phyloP scores from a whole-genome alignment of 64 coral and sea anemone species.

The Actinia tenebrosa region DNA sequence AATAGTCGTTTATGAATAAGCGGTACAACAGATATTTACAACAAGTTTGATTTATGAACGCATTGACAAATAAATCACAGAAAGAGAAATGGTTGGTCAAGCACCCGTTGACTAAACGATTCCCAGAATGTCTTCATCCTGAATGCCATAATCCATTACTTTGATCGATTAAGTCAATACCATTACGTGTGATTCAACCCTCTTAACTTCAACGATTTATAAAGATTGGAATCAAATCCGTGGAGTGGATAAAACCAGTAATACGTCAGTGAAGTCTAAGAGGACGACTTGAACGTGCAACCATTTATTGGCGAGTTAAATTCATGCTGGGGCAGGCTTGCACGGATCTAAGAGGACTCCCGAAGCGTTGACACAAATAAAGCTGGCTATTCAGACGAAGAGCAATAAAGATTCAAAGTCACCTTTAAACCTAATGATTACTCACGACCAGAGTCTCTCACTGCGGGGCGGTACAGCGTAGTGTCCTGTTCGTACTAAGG shows the following conservation, averaged over 20 bases:
- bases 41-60: neutral
- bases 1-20: neutral
- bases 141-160: slow-evolving; percentile 8
- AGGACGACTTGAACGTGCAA: slow-evolving; percentile 6
- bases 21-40: neutral
- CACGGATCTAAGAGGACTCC: slow-evolving; percentile 1
- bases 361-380: slow-evolving; percentile 28
- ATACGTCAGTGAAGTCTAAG: neutral
- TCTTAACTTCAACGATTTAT: neutral
- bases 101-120: neutral
- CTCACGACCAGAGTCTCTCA: neutral
- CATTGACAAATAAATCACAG: neutral
- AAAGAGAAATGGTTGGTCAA: neutral
- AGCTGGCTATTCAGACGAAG: neutral
- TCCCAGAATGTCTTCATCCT: neutral
- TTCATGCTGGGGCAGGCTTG: slow-evolving; percentile 20
- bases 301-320: slow-evolving; percentile 11
- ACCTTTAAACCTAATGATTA: neutral
- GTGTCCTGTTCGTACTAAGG: neutral
- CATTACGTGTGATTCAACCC: slow-evolving; percentile 12
- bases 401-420: neutral
- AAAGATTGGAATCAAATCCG: neutral
- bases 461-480: neutral
- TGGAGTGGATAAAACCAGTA: neutral
- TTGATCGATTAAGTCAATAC: slow-evolving; percentile 9